phyloP scores from a whole-genome alignment of 2,888 invertebrate genomes.

The Philonicus albiceps region DNA sequence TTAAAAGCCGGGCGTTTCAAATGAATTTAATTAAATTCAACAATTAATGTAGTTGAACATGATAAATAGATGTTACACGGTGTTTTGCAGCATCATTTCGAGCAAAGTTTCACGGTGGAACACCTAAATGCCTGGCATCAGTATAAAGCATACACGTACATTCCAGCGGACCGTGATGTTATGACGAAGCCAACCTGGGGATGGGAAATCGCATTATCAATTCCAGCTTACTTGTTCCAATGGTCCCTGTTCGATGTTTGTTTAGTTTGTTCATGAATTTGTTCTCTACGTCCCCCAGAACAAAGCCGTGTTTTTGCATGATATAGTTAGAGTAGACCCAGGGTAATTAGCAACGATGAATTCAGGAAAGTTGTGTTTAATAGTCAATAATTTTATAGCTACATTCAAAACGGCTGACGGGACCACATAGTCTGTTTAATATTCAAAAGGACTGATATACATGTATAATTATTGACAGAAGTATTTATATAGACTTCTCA shows the following conservation, averaged over 20 bases:
- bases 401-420: neutral
- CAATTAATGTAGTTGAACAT: constrained; percentile 50
- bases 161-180: constrained; percentile 4
- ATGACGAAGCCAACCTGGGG: neutral
- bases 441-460: constrained; percentile 20
- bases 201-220: constrained; percentile 44
- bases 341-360: constrained; percentile 43
- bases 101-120: constrained; percentile 24
- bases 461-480: constrained; percentile 17
- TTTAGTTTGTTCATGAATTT: constrained; percentile 49
- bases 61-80: constrained; percentile 50
- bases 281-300: constrained; percentile 13
- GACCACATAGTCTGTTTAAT: neutral
- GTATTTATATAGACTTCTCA: neutral
- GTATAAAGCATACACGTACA: neutral
- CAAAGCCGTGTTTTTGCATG: constrained; percentile 15
- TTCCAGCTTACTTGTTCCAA: constrained; percentile 45
- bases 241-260: constrained; percentile 45
- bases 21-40: constrained; percentile 50
- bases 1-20: constrained; percentile 41
- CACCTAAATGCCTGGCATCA: constrained; percentile 15
- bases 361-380: constrained; percentile 40
- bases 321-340: constrained; percentile 4
- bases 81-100: constrained; percentile 48
- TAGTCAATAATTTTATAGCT: constrained; percentile 38